A percentile compares a stretch with the other conserved stretches of the same genome.
Evolutionary conservation across 23 tunicate species (phyloP).

Genomic region (Aplidium turbinatum): DNA sequence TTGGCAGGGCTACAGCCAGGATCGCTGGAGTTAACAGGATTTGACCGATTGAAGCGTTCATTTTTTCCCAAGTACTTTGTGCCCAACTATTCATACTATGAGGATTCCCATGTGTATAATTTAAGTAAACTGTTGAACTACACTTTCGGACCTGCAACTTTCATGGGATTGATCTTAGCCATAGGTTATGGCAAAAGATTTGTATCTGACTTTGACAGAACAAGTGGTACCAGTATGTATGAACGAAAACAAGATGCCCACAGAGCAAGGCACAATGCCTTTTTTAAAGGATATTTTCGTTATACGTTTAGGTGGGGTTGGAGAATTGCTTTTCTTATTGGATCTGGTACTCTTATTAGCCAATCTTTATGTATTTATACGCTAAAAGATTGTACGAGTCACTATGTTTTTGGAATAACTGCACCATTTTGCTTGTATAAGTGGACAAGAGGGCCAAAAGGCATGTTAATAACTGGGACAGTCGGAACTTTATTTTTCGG

Average conservation of each 20-base stretch:
- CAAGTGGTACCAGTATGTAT: constrained; percentile 19
- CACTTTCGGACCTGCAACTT: background rate
- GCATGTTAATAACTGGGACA: constrained; percentile 52
- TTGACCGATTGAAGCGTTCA: constrained; percentile 55
- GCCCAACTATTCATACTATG: constrained; percentile 4
- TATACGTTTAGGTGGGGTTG: constrained; percentile 69
- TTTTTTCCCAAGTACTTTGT: constrained; percentile 46
- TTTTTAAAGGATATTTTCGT: constrained; percentile 28
- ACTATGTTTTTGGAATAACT: constrained; percentile 49
- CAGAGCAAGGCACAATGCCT: constrained; percentile 32
- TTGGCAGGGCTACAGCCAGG: constrained; percentile 50
- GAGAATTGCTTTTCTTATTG: constrained; percentile 47
- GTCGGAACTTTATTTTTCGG: constrained; percentile 38
- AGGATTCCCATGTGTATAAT: constrained; percentile 40
- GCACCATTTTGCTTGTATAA: constrained; percentile 43
- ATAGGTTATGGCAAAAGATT: constrained; percentile 35
- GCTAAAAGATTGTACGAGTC: constrained; percentile 34
- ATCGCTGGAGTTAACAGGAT: constrained; percentile 18
- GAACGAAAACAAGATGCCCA: constrained; percentile 14
- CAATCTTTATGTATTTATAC: constrained; percentile 57
- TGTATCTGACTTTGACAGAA: constrained; percentile 31
- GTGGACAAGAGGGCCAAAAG: constrained; percentile 65
- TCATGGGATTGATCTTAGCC: constrained; percentile 38
- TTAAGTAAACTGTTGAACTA: background rate
- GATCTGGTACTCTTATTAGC: constrained; percentile 33